Percentiles rank a stretch among this genome's conserved stretches.
phyloP scores from a whole-genome alignment of 2,797 vertebrate genomes.

The Clarias fuscus region DNA sequence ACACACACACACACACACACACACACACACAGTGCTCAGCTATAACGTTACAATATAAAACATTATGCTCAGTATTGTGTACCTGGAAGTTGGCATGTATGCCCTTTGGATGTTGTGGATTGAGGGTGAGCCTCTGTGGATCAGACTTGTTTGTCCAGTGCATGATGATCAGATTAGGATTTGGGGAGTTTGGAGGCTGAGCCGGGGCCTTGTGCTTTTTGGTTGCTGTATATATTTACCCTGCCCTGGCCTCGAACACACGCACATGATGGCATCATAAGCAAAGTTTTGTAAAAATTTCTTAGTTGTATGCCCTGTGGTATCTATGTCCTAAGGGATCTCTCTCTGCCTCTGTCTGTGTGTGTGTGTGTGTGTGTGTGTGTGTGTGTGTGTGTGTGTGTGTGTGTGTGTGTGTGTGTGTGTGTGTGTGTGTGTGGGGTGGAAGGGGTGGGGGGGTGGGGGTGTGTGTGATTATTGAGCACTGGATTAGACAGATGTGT shows the following conservation, averaged over 20 bases:
- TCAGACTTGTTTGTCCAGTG: no score
- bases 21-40: no score
- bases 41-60: no score
- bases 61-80: no score
- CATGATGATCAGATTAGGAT: no score
- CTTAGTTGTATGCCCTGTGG: constrained; percentile 65
- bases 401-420: background rate
- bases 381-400: background rate
- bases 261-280: constrained; percentile 63
- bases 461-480: background rate
- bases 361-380: background rate
- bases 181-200: no score
- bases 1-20: no score
- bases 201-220: no score
- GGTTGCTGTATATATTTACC: background rate
- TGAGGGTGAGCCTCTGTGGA: no score
- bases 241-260: constrained; percentile 12
- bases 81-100: no score
- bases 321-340: constrained; percentile 56
- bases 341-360: background rate
- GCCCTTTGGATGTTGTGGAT: no score
- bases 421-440: background rate
- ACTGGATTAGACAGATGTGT: constrained; percentile 62
- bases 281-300: constrained; percentile 74
- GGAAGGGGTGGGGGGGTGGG: no score